Evolutionary conservation across 2,888 invertebrate species (phyloP).

Genomic region (Pachliopta kotzebuea): DNA sequence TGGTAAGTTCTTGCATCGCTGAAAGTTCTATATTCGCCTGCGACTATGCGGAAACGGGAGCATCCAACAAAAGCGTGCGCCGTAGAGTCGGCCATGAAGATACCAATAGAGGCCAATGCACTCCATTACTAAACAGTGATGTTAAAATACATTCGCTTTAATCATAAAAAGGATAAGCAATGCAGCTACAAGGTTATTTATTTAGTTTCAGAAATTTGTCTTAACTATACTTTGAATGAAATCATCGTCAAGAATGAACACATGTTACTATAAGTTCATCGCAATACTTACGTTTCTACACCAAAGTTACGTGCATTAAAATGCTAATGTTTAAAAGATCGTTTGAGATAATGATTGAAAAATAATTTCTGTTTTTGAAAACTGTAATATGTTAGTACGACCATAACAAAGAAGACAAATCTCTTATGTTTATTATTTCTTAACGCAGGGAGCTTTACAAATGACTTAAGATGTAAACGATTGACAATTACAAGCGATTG

Average conservation of each 20-base stretch:
- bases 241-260: not conserved
- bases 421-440: no score
- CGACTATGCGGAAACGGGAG: conserved; percentile 26
- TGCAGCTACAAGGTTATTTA: not conserved
- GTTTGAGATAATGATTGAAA: no score
- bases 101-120: conserved; percentile 25
- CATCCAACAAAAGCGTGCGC: conserved; percentile 19
- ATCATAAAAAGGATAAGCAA: not conserved
- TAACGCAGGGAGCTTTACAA: no score
- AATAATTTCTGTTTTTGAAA: no score
- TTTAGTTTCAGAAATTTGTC: not conserved
- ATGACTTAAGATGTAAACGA: no score
- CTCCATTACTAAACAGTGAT: conserved; percentile 10
- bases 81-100: conserved; percentile 29
- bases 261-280: no score
- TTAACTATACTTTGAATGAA: not conserved
- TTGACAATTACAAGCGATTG: no score
- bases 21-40: conserved; percentile 23
- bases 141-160: conserved; percentile 5
- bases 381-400: no score
- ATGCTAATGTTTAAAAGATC: no score
- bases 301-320: no score
- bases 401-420: no score
- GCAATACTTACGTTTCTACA: no score
- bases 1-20: conserved; percentile 2